phyloP scores from a whole-genome alignment of 2,113 vertebrate genomes.

The Rhipidura dahli region DNA sequence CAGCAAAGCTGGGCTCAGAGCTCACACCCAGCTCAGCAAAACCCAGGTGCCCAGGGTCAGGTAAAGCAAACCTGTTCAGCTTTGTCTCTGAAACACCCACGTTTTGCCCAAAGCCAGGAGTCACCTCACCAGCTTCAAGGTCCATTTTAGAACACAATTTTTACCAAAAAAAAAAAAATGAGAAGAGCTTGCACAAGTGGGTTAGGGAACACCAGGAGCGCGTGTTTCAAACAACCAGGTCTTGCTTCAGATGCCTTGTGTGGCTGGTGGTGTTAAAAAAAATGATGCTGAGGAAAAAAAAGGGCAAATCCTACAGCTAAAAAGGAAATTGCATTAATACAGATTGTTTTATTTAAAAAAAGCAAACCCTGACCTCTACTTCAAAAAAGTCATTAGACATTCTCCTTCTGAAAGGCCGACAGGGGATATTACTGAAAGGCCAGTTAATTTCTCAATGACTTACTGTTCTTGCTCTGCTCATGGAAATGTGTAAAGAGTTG shows the following conservation, averaged over 20 bases:
- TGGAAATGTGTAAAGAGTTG: constrained; percentile 56
- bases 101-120: background rate
- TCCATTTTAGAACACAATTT: background rate
- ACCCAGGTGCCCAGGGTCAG: background rate
- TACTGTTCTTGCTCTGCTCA: constrained; percentile 62
- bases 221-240: constrained; percentile 24
- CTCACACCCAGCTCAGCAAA: background rate
- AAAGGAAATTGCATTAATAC: constrained; percentile 78
- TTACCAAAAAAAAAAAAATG: background rate
- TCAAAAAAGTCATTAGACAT: constrained; percentile 75
- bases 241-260: constrained; percentile 29
- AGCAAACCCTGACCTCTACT: constrained; percentile 74
- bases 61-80: background rate
- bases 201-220: constrained; percentile 27
- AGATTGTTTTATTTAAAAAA: constrained; percentile 80
- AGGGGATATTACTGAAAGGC: constrained; percentile 60
- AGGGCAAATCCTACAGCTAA: constrained; percentile 24
- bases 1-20: background rate
- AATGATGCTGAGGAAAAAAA: background rate
- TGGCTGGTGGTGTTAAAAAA: constrained; percentile 9
- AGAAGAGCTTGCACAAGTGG: background rate
- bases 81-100: background rate
- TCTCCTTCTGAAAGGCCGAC: constrained; percentile 62
- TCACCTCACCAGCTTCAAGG: background rate
- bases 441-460: constrained; percentile 73